phyloP scores from a whole-genome alignment of 2,113 vertebrate species.

The Cavia porcellus region DNA sequence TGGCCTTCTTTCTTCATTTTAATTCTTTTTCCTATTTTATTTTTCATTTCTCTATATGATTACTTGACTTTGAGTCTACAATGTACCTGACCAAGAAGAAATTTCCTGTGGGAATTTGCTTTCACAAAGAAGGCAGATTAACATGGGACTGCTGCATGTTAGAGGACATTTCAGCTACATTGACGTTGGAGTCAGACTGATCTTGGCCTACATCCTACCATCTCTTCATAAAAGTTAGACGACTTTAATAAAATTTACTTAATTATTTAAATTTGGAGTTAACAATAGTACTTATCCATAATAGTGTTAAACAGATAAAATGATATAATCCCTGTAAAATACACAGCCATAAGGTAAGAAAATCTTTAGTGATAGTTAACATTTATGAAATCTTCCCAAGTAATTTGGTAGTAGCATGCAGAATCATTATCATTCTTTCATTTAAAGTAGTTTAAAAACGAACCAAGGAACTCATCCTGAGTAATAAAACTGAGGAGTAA shows the following conservation, averaged over 20 bases:
- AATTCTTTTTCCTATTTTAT: neutral
- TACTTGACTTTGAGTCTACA: neutral
- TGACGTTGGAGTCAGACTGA: neutral
- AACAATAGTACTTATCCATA: neutral
- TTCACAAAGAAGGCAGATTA: neutral
- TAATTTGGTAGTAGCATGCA: neutral
- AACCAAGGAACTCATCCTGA: conserved; percentile 34
- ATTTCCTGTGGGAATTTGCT: neutral
- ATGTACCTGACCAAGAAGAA: neutral
- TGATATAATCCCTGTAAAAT: neutral
- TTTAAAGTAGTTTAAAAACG: conserved; percentile 71
- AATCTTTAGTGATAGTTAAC: neutral
- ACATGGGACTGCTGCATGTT: neutral
- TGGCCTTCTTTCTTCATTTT: neutral
- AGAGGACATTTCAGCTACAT: neutral
- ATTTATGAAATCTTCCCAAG: conserved; percentile 6
- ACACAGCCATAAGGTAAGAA: neutral
- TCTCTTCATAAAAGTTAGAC: neutral
- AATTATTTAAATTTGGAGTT: conserved; percentile 7
- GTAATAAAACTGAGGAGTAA: conserved; percentile 66
- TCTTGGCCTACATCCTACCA: neutral
- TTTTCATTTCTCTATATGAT: neutral
- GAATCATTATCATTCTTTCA: conserved; percentile 34
- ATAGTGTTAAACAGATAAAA: neutral
- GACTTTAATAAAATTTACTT: conserved; percentile 36